Base-by-base conservation (phyloP, 2,797 vertebrate species). In the Gephyroberyx darwinii region DNA sequence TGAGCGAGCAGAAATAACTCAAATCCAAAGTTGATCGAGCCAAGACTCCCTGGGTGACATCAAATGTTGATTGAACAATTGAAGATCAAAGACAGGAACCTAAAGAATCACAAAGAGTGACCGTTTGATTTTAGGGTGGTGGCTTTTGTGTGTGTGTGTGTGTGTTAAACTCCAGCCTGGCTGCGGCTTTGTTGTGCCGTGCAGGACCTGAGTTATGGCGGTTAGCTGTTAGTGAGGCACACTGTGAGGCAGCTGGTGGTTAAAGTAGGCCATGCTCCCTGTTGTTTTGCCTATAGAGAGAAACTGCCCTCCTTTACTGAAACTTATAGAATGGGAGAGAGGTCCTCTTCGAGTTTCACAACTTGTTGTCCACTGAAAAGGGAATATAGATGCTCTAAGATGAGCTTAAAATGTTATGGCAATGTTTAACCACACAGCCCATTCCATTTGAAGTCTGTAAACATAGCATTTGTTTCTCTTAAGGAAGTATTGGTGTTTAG, bases 211-310 rank as follows among this genome's bases (percentile, higher is more conserved):
- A 72, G 74, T 80, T 79, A 79, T 76, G 73, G 81, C 61, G 31
- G 80, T 81, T 71, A 55, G 78, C 81, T 77, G 82, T 71, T 63
- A 53, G 71, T 74, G 87, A 88, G 88, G 90, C 89, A 85, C 86
- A 75, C 71, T 65, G 65, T 43, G 41, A 86, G 83, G 83, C 83
- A 85, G 84, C 80, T 83, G 82, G 76, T 89, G 83, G 68, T 86
- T 71, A 84, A 91, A 89, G 81, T 88, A 89, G 86, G 86, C 81
- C 84, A 85, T 75, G 58, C 71, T 71, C 74, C 85, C 84, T 71
- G 80, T 83, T 71, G 84, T 63, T 88, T 63, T 1, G 59, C 75
- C 74, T 87, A 88, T 88, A 85, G 77, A 80, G 64, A 37, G 60
- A 77, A 65, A 74, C 69, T 73, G 57, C 52, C 55, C 77, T 79